Evolutionary conservation across 2,888 invertebrate genomes (phyloP).

Genomic region (Cheilosia impressa): DNA sequence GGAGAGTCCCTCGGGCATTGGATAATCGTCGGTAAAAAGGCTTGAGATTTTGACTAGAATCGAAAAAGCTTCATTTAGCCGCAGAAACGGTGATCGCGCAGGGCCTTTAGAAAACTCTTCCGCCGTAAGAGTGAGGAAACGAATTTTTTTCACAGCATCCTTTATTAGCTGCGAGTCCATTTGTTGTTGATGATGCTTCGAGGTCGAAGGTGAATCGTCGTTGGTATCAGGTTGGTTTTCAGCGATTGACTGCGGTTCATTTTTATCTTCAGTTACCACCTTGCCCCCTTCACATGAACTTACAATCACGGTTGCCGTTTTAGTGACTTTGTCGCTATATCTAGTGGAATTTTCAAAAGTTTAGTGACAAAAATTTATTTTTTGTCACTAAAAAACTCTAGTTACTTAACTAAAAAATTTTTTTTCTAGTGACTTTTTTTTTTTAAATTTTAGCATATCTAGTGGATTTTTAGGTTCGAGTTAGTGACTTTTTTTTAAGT

Average conservation of each 20-base stretch:
- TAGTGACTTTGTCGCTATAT: too few species aligned
- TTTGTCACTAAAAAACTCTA: too few species aligned
- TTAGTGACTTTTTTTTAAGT: too few species aligned
- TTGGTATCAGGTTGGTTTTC: constrained; percentile 19
- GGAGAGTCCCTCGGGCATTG: constrained; percentile 91
- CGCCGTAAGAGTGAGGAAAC: constrained; percentile 91
- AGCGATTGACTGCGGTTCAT: too few species aligned
- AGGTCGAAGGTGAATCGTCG: constrained; percentile 80
- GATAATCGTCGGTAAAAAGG: constrained; percentile 86
- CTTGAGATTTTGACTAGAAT: constrained; percentile 93
- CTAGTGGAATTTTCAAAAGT: too few species aligned
- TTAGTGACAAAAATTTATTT: too few species aligned
- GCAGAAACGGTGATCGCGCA: constrained; percentile 89
- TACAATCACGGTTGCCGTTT: constrained; percentile 83
- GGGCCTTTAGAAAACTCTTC: constrained; percentile 94
- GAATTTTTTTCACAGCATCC: constrained; percentile 89
- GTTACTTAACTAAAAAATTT: too few species aligned
- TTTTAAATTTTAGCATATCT: too few species aligned
- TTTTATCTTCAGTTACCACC: too few species aligned
- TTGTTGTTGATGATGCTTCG: constrained; percentile 61
- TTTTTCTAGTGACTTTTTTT: too few species aligned
- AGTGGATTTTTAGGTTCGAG: too few species aligned
- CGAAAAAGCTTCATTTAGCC: constrained; percentile 91
- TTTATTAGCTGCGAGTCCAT: constrained; percentile 84
- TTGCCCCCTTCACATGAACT: constrained; percentile 78